A percentile compares a stretch with the other conserved stretches of the same genome.
Evolutionary conservation across 2,888 invertebrate genomes (phyloP).

Genomic region (Scrobipalpa costella): DNA sequence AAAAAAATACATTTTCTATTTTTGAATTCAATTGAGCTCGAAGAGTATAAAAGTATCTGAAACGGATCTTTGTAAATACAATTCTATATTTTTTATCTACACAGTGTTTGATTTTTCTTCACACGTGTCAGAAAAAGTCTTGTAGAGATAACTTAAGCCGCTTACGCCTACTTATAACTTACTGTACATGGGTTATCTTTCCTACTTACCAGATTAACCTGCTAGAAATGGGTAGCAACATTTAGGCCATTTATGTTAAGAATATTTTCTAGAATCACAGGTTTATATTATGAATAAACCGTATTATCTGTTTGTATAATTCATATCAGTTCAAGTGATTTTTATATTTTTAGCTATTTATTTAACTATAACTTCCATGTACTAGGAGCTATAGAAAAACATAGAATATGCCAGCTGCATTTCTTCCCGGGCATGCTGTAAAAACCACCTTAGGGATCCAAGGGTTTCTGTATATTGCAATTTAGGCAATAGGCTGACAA

Average conservation of each 20-base stretch:
- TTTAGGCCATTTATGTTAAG: not conserved
- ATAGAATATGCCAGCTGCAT: too few relatives aligned
- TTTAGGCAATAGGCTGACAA: too few relatives aligned
- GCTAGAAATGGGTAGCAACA: constrained; percentile 24
- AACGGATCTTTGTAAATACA: not conserved
- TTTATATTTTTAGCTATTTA: too few relatives aligned
- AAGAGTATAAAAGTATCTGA: not conserved
- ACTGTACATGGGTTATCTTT: constrained; percentile 7
- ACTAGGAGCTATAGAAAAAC: too few relatives aligned
- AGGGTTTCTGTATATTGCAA: too few relatives aligned
- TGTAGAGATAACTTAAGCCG: not conserved
- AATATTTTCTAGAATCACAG: constrained; percentile 8
- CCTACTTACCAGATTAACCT: constrained; percentile 26
- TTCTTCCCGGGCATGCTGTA: too few relatives aligned
- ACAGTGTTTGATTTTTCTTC: not conserved
- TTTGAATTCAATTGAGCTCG: not conserved
- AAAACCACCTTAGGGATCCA: too few relatives aligned
- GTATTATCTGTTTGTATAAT: too few relatives aligned
- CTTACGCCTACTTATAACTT: constrained; percentile 11
- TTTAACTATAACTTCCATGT: too few relatives aligned
- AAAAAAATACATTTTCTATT: not conserved
- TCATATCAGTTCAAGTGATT: too few relatives aligned
- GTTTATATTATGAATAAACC: too few relatives aligned
- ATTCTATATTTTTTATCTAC: not conserved
- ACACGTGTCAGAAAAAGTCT: not conserved